phyloP scores from a whole-genome alignment of 2,888 invertebrate species.

The Scrobipalpa atriplicella region DNA sequence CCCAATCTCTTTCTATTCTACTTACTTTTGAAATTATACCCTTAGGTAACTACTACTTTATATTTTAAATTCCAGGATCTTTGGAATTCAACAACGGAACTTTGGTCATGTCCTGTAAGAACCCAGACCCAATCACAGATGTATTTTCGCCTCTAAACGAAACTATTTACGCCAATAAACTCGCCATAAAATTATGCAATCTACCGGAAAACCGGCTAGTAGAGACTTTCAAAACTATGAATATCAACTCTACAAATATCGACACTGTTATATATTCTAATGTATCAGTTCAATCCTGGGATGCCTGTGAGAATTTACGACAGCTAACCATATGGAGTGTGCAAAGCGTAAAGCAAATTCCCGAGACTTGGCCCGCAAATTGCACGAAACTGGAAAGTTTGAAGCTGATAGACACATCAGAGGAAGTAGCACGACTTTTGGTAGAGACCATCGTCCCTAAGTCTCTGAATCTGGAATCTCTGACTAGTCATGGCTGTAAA shows the following conservation, averaged over 20 bases:
- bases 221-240: not conserved
- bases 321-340: not conserved
- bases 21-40: too few species aligned
- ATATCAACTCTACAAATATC: conserved; percentile 8
- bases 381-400: not conserved
- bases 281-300: conserved; percentile 4
- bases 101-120: not conserved
- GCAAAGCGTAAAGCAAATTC: conserved; percentile 14
- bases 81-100: not conserved
- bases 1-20: too few species aligned
- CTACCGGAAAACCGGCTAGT: not conserved
- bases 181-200: conserved; percentile 17
- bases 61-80: conserved; percentile 6
- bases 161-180: not conserved
- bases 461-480: not conserved
- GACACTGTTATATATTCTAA: not conserved
- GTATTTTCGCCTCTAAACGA: not conserved
- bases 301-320: conserved; percentile 4
- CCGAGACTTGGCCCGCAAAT: conserved; percentile 14
- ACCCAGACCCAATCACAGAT: not conserved
- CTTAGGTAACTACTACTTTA: not conserved
- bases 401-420: not conserved
- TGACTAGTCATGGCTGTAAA: not conserved
- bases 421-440: not conserved
- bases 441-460: not conserved